These are phyloP conservation scores for Galaxea fascicularis DNA, from an alignment of 92 coral and sea anemone species.

Conservation along the genomic window DNA sequence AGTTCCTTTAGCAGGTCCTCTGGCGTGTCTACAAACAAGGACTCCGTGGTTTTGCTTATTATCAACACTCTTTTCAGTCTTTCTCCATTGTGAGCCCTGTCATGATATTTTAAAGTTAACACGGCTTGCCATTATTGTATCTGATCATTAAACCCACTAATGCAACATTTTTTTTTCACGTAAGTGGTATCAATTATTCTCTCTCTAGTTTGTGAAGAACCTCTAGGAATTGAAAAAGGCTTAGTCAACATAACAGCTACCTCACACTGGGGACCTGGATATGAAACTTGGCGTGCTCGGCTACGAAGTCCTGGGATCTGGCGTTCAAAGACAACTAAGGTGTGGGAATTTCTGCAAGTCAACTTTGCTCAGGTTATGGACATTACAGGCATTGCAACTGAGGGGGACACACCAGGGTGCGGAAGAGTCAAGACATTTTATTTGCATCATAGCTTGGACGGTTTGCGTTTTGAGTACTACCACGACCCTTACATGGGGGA, in stretches of 20 bases:
- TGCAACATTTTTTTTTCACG: too few species aligned
- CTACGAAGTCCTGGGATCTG: constrained; percentile 27
- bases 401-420: constrained; percentile 10
- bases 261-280: constrained; percentile 30
- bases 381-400: constrained; percentile 27
- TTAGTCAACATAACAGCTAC: constrained; percentile 46
- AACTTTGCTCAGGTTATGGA: constrained; percentile 25
- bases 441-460: constrained; percentile 5
- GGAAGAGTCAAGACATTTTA: constrained; percentile 14
- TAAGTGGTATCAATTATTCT: neutral
- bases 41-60: too few species aligned
- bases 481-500: neutral
- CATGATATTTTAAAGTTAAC: too few species aligned
- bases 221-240: constrained; percentile 65
- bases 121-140: too few species aligned
- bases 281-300: constrained; percentile 59
- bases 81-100: too few species aligned
- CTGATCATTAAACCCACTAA: too few species aligned
- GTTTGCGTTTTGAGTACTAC: constrained; percentile 11
- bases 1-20: too few species aligned
- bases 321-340: neutral
- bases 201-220: constrained; percentile 50
- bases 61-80: too few species aligned
- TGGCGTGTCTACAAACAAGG: too few species aligned
- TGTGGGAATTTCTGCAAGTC: constrained; percentile 25